These are phyloP conservation scores for Anticlea derivata DNA, from an alignment of 2,888 invertebrate species.

Conservation along the genomic window DNA sequence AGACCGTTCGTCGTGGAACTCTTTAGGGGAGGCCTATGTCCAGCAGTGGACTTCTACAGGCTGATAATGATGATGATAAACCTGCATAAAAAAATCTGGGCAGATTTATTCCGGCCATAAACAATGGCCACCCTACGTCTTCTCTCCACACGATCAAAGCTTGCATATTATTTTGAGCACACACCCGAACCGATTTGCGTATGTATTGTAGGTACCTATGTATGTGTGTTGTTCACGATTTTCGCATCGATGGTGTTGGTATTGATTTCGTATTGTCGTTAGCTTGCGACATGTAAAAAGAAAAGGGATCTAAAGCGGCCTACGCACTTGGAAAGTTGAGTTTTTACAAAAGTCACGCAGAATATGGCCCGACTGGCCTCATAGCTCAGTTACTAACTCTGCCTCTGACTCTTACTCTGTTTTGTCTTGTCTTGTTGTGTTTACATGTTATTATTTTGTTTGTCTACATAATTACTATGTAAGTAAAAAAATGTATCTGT, in stretches of 20 bases:
- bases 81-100: constrained; percentile 11
- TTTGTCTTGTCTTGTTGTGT: too few relatives aligned
- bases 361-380: too few relatives aligned
- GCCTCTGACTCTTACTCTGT: too few relatives aligned
- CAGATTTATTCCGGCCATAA: constrained; percentile 20
- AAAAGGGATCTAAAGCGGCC: constrained; percentile 74
- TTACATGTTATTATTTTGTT: too few relatives aligned
- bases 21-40: too few relatives aligned
- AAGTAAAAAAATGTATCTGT: too few relatives aligned
- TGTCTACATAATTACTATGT: too few relatives aligned
- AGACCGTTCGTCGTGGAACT: too few relatives aligned
- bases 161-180: constrained; percentile 80
- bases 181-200: constrained; percentile 37
- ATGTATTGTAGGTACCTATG: constrained; percentile 48
- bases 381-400: too few relatives aligned
- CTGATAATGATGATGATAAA: too few relatives aligned
- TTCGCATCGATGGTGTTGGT: constrained; percentile 83
- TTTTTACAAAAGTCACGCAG: too few relatives aligned
- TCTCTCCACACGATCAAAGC: constrained; percentile 68
- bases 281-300: constrained; percentile 80
- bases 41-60: too few relatives aligned
- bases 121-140: constrained; percentile 68
- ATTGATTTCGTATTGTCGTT: constrained; percentile 84
- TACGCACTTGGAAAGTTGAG: constrained; percentile 49
- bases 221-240: constrained; percentile 76